Evolutionary conservation across 2,888 invertebrate species (phyloP).

Genomic region (Diploptera punctata): DNA sequence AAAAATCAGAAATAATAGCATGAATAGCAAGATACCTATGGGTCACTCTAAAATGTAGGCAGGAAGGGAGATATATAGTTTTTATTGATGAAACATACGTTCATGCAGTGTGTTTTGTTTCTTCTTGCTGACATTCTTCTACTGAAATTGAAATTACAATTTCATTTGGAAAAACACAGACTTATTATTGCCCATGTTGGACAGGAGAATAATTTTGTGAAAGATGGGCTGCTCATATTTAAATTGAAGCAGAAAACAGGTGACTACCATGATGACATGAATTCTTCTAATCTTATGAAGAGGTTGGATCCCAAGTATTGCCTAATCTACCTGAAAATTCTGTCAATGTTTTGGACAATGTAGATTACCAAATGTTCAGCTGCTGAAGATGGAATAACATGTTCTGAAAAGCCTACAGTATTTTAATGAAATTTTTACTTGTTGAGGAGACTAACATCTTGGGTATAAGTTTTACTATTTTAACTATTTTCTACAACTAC

Average conservation of each 20-base stretch:
- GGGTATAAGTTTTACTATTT: too few species aligned
- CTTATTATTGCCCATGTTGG: constrained; percentile 39
- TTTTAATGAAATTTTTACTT: too few species aligned
- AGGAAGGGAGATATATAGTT: not conserved
- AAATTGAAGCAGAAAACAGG: constrained; percentile 34
- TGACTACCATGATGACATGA: too few species aligned
- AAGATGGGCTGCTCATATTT: constrained; percentile 29
- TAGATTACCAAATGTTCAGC: constrained; percentile 44
- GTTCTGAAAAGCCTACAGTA: too few species aligned
- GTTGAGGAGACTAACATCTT: too few species aligned
- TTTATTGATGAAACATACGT: not conserved
- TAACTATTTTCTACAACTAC: too few species aligned
- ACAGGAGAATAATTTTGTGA: constrained; percentile 36
- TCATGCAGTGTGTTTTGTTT: not conserved
- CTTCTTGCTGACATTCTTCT: not conserved
- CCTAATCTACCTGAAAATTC: constrained; percentile 43
- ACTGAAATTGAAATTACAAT: not conserved
- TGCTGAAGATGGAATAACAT: too few species aligned
- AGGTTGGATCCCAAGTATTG: constrained; percentile 34
- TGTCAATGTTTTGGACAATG: constrained; percentile 46
- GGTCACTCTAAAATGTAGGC: not conserved
- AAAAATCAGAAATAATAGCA: not conserved
- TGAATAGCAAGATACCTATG: not conserved
- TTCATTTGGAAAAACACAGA: constrained; percentile 23
- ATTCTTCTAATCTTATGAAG: constrained; percentile 37